These are phyloP conservation scores for Littorina saxatilis DNA, from an alignment of 1,140 invertebrate species.

Conservation along the genomic window DNA sequence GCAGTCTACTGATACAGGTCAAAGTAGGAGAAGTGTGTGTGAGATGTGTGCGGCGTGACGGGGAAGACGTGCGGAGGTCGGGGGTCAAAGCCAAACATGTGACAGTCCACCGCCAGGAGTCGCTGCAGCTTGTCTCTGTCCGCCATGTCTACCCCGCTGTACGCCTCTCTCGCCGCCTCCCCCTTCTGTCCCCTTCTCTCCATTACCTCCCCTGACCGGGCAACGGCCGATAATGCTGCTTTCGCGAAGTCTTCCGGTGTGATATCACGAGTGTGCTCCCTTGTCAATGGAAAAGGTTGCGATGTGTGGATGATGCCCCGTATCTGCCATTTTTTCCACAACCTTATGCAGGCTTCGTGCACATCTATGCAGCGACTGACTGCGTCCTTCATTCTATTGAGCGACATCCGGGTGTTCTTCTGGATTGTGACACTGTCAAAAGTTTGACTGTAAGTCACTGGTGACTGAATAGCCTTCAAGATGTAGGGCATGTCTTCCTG, in stretches of 20 bases:
- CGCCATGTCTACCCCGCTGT: too few species aligned
- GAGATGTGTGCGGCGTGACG: too few species aligned
- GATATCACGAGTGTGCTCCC: background rate
- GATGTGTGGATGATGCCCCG: slow-evolving; percentile 60
- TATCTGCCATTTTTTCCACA: slow-evolving; percentile 62
- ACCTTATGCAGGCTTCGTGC: slow-evolving; percentile 50
- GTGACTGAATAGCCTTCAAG: slow-evolving; percentile 53
- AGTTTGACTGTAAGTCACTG: slow-evolving; percentile 44
- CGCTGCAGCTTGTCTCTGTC: too few species aligned
- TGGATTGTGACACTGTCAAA: slow-evolving; percentile 32
- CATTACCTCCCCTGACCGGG: background rate
- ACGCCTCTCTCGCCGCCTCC: slow-evolving; percentile 40
- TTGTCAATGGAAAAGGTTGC: slow-evolving; percentile 52
- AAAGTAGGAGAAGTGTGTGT: too few species aligned
- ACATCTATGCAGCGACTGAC: slow-evolving; percentile 60
- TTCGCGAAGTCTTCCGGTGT: slow-evolving; percentile 28
- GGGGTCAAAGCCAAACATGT: too few species aligned
- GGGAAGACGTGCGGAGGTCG: too few species aligned
- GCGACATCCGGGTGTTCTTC: slow-evolving; percentile 50
- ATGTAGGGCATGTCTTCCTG: slow-evolving; percentile 60
- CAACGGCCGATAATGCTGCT: slow-evolving; percentile 19
- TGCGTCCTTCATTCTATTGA: slow-evolving; percentile 49
- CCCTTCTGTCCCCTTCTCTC: slow-evolving; percentile 37
- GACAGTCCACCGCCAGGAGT: too few species aligned
- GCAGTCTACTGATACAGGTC: too few species aligned